Evolutionary conservation across 1,140 invertebrate species (phyloP).

Genomic region (Cyclina sinensis): DNA sequence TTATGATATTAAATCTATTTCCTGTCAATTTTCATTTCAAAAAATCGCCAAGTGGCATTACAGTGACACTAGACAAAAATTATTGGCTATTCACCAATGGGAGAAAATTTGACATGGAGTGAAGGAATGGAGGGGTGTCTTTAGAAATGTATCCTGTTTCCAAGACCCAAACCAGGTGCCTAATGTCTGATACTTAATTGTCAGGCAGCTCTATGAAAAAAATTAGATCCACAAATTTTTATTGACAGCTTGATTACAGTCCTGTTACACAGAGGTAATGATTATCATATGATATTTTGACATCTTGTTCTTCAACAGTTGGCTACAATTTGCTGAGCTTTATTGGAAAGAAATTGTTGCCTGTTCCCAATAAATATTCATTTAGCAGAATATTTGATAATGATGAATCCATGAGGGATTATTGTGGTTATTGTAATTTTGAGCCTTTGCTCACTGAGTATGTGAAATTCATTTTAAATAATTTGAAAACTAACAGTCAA

Average conservation of each 20-base stretch:
- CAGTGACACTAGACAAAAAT: neutral
- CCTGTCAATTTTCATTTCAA: neutral
- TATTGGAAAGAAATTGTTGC: neutral
- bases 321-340: neutral
- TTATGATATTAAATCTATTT: neutral
- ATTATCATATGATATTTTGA: conserved; percentile 29
- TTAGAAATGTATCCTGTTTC: conserved; percentile 14
- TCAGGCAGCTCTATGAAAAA: neutral
- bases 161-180: neutral
- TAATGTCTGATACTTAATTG: neutral
- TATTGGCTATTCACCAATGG: neutral
- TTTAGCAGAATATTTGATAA: too few species aligned
- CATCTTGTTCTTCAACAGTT: neutral
- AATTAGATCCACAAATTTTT: neutral
- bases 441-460: too few species aligned
- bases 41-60: neutral
- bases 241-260: neutral
- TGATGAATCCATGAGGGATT: too few species aligned
- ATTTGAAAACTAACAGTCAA: too few species aligned
- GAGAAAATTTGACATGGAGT: neutral
- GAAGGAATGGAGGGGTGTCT: neutral
- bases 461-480: too few species aligned
- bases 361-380: neutral
- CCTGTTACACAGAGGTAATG: neutral
- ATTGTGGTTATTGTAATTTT: too few species aligned